Evolutionary conservation across 2,888 invertebrate species (phyloP), one percentile per base, ranked within the genome.

Genomic region (Mactromeris polynyma): DNA sequence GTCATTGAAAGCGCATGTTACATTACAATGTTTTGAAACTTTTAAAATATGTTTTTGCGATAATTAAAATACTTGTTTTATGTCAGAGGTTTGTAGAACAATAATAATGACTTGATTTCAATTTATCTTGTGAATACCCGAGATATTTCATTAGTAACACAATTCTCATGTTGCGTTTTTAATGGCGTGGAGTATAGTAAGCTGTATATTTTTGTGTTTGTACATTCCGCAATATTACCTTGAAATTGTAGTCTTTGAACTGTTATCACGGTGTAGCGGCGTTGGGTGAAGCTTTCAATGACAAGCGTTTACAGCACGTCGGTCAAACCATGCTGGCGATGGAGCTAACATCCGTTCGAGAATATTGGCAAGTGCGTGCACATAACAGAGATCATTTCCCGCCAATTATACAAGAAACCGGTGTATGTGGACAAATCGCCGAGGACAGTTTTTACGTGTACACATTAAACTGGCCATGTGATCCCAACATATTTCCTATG

Each of bases 401-500:
- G 9, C 94, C 93, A n/a, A 84, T 93, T 42, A 88, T 95, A 17
- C 93, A 92, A 83, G 89, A 94, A 2, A 93, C 89, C 81, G 95
- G 95, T 0, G 93, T 93, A 31, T 93, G 94, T 6, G 95, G 95
- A 21, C 92, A 92, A 92, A 93, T 95, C 14, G 94, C 93, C 3
- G 95, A 95, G 85, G 92, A 94, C 58, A 93, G 91, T 79, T 94
- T 94, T 83, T 95, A 94, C 54, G 91, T 93, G 19, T 95, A 95
- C 89, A 95, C 95, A 1, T 90, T 95, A 46, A 90, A 95, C 92
- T 95, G 95, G 95, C 94, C 94, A 14, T 95, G 95, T 87, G 94
- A 93, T 85, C 95, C 95, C 0, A 93, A 94, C 82, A 90, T 91
- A 42, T 95, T 94, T 83, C 95, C 95, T 2, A 94, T 94, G 93